A percentile compares a stretch with the other conserved stretches of the same genome.
These are phyloP conservation scores for Polyommatus iphigenia DNA, from an alignment of 2,888 invertebrate genomes.

Conservation along the genomic window DNA sequence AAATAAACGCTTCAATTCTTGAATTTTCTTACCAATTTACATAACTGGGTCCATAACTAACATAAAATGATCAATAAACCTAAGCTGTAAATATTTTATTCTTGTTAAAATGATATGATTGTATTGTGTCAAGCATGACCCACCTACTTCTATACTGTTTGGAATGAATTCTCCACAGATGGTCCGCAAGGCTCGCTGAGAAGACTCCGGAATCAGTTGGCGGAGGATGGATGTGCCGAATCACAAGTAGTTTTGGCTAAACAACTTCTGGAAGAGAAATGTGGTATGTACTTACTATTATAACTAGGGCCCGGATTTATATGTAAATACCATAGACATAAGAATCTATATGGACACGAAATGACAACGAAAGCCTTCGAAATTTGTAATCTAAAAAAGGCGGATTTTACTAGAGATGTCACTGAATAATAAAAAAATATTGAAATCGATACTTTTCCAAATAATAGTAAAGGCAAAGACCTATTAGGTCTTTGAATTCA, in stretches of 20 bases:
- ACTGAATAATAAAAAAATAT: too few relatives aligned
- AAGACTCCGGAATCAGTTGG: slow-evolving; percentile 85
- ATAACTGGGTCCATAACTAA: not conserved
- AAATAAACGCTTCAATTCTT: not conserved
- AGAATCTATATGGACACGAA: too few relatives aligned
- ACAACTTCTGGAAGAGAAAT: slow-evolving; percentile 88
- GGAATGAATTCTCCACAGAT: slow-evolving; percentile 70
- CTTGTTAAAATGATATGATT: not conserved
- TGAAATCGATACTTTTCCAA: too few relatives aligned
- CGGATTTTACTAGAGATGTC: too few relatives aligned
- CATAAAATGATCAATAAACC: not conserved
- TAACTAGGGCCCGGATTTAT: too few relatives aligned
- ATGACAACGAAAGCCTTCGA: too few relatives aligned
- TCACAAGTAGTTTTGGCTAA: slow-evolving; percentile 93
- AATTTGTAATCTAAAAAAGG: too few relatives aligned
- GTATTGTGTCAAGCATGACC: slow-evolving; percentile 40
- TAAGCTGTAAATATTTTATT: too few relatives aligned
- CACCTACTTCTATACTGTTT: slow-evolving; percentile 46
- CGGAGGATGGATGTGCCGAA: slow-evolving; percentile 93
- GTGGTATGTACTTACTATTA: slow-evolving; percentile 65
- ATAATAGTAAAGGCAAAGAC: too few relatives aligned
- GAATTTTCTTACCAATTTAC: not conserved
- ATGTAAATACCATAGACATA: too few relatives aligned
- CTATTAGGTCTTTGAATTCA: too few relatives aligned
- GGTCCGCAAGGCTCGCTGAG: slow-evolving; percentile 83